Conservation (phyloP, 1,140 invertebrate genomes). For the Drosophila ironensis region DNA sequence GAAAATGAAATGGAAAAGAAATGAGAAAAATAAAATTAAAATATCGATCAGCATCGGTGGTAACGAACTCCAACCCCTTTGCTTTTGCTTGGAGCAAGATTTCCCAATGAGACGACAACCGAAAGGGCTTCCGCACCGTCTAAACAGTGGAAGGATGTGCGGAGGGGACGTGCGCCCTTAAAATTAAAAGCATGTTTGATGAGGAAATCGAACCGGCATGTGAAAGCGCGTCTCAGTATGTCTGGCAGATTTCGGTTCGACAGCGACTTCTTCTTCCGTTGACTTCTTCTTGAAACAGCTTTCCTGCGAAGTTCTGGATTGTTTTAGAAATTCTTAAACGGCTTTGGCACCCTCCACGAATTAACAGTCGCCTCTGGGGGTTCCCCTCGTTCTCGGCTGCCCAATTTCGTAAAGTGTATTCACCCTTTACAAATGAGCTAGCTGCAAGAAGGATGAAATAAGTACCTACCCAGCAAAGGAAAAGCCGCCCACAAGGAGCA, state of each 20-base stretch:
- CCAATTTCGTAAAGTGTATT: slow-evolving; percentile 69
- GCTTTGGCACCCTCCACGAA: too few species aligned
- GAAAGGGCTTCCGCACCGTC: slow-evolving; percentile 47
- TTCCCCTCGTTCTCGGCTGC: neutral
- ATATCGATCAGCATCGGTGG: slow-evolving; percentile 72
- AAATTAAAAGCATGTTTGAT: slow-evolving; percentile 69
- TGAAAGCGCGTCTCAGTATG: slow-evolving; percentile 7
- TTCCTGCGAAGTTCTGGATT: too few species aligned
- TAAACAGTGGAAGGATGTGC: neutral
- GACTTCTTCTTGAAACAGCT: too few species aligned
- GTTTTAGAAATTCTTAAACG: too few species aligned
- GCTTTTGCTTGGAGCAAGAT: slow-evolving; percentile 5
- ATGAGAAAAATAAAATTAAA: slow-evolving; percentile 77
- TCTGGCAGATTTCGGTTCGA: neutral
- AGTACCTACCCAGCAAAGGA: neutral
- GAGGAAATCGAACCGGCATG: slow-evolving; percentile 68
- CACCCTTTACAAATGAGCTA: slow-evolving; percentile 77
- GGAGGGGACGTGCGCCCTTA: slow-evolving; percentile 50
- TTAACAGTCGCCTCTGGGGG: too few species aligned
- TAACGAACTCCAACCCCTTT: slow-evolving; percentile 76
- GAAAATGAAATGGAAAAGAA: slow-evolving; percentile 46
- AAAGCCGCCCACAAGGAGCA: slow-evolving; percentile 41
- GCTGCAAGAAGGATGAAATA: slow-evolving; percentile 4
- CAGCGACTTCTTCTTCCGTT: too few species aligned
- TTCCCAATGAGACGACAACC: slow-evolving; percentile 48